Evolutionary conservation across 2,797 vertebrate species (phyloP).

Genomic region (Natrix natrix): DNA sequence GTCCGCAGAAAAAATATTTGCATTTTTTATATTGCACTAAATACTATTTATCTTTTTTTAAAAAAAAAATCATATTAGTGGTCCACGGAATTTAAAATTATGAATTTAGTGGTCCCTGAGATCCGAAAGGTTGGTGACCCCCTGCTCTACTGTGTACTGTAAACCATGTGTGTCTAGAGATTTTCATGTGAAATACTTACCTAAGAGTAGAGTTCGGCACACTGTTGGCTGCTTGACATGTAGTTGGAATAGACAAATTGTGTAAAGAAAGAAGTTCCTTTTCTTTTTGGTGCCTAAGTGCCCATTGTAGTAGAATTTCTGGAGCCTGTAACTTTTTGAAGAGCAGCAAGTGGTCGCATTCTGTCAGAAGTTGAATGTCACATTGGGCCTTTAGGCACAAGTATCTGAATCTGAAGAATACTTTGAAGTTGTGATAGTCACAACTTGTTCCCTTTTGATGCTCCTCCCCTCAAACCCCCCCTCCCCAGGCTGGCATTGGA

Average conservation of each 20-base stretch:
- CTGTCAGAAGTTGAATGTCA: not conserved
- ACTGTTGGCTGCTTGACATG: not conserved
- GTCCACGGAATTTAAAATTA: too few species aligned
- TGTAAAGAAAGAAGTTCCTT: not conserved
- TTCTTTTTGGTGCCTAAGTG: not conserved
- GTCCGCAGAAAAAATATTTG: too few species aligned
- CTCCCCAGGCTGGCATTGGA: not conserved
- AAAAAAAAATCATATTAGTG: too few species aligned
- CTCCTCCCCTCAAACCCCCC: fast-evolving
- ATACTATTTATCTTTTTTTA: too few species aligned
- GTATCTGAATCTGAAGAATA: not conserved
- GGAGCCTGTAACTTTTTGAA: not conserved
- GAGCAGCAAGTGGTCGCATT: not conserved
- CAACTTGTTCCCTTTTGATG: not conserved
- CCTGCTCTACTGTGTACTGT: too few species aligned
- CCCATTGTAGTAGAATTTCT: not conserved
- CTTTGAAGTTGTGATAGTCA: not conserved
- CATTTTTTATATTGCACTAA: too few species aligned
- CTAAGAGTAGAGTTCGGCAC: not conserved
- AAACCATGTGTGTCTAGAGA: not conserved
- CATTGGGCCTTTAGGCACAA: not conserved
- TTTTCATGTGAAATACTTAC: not conserved
- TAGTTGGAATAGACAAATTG: not conserved
- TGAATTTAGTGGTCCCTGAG: too few species aligned
- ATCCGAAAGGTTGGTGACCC: too few species aligned